Evolutionary conservation across 2,797 vertebrate species (phyloP).

Genomic region (Semotilus atromaculatus): DNA sequence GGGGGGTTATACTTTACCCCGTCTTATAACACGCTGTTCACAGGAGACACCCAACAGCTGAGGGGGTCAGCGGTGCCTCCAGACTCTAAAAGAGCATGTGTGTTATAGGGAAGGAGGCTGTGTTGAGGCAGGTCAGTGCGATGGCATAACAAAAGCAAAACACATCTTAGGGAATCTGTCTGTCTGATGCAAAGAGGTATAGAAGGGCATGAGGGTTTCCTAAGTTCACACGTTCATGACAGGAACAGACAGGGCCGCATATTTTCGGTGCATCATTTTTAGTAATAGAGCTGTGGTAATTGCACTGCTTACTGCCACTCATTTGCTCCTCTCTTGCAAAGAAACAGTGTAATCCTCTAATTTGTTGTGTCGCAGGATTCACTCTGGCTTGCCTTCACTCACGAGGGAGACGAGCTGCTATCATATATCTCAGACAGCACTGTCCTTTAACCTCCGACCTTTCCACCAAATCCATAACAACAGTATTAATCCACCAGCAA

Average conservation of each 20-base stretch:
- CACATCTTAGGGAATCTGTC: background rate
- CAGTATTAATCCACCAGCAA: conserved; percentile 35
- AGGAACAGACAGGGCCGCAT: conserved; percentile 14
- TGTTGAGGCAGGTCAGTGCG: conserved; percentile 52
- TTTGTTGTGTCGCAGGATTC: conserved; percentile 39
- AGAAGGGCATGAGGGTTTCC: background rate
- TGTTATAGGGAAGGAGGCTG: conserved; percentile 7
- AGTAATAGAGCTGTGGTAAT: conserved; percentile 15
- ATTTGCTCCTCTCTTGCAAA: conserved; percentile 25
- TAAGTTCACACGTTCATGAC: conserved; percentile 17
- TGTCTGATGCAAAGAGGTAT: background rate
- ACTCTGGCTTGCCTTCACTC: conserved; percentile 31
- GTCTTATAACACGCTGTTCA: background rate
- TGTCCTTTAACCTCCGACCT: conserved; percentile 50
- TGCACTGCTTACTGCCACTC: conserved; percentile 27
- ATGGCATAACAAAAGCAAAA: conserved; percentile 49
- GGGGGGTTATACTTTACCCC: background rate
- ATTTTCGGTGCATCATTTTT: background rate
- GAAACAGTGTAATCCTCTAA: conserved; percentile 47
- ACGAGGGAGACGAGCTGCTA: conserved; percentile 5
- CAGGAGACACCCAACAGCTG: conserved; percentile 33
- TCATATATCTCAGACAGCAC: background rate
- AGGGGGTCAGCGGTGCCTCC: conserved; percentile 3
- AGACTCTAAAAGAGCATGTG: background rate
- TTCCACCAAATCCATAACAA: conserved; percentile 42